Evolutionary conservation across 2,888 invertebrate genomes (phyloP).

Genomic region (Drosophila anomalata): DNA sequence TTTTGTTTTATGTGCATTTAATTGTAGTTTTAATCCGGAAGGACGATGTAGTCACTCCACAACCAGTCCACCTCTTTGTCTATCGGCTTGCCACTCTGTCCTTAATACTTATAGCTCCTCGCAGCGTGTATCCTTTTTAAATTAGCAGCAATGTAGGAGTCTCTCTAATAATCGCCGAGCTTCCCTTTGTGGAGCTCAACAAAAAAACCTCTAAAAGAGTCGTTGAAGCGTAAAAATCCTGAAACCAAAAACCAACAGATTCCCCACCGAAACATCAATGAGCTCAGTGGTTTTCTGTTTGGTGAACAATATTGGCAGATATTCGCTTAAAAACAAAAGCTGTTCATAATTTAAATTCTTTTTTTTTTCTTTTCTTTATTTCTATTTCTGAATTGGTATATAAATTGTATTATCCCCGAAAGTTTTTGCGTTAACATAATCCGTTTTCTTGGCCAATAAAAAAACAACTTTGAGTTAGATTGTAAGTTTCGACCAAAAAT

Average conservation of each 20-base stretch:
- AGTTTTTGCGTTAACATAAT: slow-evolving; percentile 1
- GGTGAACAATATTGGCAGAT: slow-evolving; percentile 35
- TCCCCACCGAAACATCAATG: slow-evolving; percentile 25
- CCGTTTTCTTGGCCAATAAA: slow-evolving; percentile 1
- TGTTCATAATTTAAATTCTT: slow-evolving; percentile 27
- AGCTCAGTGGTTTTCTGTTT: neutral
- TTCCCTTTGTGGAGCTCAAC: slow-evolving; percentile 17
- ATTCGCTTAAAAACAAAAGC: slow-evolving; percentile 27
- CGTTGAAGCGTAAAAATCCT: slow-evolving; percentile 42
- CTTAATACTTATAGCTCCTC: slow-evolving; percentile 4
- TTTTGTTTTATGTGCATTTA: slow-evolving; percentile 80
- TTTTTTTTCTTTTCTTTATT: neutral
- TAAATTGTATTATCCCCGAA: neutral
- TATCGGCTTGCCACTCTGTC: slow-evolving; percentile 1
- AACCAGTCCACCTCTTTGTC: neutral
- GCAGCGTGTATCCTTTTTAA: slow-evolving; percentile 42
- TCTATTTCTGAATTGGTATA: neutral
- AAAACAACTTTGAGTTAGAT: neutral
- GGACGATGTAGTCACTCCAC: slow-evolving; percentile 20
- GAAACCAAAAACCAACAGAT: slow-evolving; percentile 8
- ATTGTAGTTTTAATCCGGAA: slow-evolving; percentile 77
- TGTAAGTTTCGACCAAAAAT: slow-evolving; percentile 58
- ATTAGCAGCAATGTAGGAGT: slow-evolving; percentile 49
- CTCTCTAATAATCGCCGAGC: slow-evolving; percentile 51
- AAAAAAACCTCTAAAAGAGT: slow-evolving; percentile 35